phyloP scores from a whole-genome alignment of 2,888 invertebrate genomes.

The Coremacera marginata region DNA sequence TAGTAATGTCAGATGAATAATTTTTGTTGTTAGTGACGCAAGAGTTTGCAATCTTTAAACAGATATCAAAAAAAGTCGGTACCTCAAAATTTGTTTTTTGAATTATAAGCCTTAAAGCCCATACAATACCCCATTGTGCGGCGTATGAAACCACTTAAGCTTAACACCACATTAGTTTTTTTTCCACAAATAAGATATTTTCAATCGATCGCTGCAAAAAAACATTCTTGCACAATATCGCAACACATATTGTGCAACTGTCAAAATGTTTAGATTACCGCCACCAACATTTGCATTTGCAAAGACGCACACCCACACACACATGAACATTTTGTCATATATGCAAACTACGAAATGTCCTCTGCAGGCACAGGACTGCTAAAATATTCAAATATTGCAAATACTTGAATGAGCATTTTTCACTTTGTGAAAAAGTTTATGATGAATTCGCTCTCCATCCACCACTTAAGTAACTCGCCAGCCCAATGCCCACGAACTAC shows the following conservation, averaged over 20 bases:
- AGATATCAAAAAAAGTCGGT: too few species aligned
- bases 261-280: slow-evolving; percentile 48
- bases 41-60: too few species aligned
- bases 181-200: not conserved
- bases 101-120: too few species aligned
- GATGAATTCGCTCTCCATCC: slow-evolving; percentile 29
- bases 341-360: slow-evolving; percentile 27
- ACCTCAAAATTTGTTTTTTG: too few species aligned
- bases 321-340: not conserved
- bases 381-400: slow-evolving; percentile 31
- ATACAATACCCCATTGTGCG: too few species aligned
- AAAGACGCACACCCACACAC: not conserved
- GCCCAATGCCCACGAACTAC: not conserved
- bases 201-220: not conserved
- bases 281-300: slow-evolving; percentile 46
- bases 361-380: slow-evolving; percentile 6
- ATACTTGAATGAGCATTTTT: slow-evolving; percentile 25
- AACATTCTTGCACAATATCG: slow-evolving; percentile 26
- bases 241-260: slow-evolving; percentile 42
- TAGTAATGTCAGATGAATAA: too few species aligned
- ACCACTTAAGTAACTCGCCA: not conserved
- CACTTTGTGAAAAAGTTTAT: slow-evolving; percentile 33
- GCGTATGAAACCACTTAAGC: slow-evolving; percentile 16
- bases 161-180: not conserved
- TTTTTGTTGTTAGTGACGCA: too few species aligned